Conservation (phyloP, 2,113 vertebrate species). For the Procavia capensis region DNA sequence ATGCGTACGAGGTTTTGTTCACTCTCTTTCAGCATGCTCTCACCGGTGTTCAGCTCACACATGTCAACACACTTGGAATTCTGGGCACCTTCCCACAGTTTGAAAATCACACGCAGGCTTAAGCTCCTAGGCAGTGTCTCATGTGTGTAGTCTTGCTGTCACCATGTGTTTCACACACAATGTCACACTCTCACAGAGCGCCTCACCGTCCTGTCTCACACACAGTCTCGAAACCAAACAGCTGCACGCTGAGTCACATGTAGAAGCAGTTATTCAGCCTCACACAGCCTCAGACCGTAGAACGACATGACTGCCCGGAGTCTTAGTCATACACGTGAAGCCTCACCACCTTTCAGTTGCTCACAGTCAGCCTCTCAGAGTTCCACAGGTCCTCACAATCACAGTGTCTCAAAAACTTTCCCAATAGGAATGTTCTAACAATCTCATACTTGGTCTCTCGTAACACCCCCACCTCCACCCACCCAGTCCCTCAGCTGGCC, state of each 20-base stretch:
- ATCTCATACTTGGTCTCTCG: constrained; percentile 58
- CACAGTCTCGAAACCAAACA: neutral
- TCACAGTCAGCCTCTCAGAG: neutral
- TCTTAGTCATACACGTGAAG: neutral
- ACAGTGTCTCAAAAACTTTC: neutral
- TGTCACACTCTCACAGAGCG: neutral
- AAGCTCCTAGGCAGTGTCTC: neutral
- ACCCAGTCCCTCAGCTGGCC: constrained; percentile 86
- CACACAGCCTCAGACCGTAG: neutral
- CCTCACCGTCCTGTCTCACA: neutral
- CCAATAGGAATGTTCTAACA: constrained; percentile 53
- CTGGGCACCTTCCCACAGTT: constrained; percentile 1
- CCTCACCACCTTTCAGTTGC: neutral
- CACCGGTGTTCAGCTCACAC: neutral
- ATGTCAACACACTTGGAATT: neutral
- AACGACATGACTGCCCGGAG: neutral
- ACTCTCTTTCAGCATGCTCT: neutral
- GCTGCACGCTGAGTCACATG: neutral
- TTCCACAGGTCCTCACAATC: neutral
- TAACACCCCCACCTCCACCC: constrained; percentile 79
- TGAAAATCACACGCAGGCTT: neutral
- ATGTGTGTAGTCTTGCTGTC: neutral
- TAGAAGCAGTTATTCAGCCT: neutral
- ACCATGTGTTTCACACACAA: neutral
- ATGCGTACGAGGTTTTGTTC: neutral